These are phyloP conservation scores for Cecidostiba fungosa DNA, from an alignment of 2,888 invertebrate genomes.

Conservation along the genomic window DNA sequence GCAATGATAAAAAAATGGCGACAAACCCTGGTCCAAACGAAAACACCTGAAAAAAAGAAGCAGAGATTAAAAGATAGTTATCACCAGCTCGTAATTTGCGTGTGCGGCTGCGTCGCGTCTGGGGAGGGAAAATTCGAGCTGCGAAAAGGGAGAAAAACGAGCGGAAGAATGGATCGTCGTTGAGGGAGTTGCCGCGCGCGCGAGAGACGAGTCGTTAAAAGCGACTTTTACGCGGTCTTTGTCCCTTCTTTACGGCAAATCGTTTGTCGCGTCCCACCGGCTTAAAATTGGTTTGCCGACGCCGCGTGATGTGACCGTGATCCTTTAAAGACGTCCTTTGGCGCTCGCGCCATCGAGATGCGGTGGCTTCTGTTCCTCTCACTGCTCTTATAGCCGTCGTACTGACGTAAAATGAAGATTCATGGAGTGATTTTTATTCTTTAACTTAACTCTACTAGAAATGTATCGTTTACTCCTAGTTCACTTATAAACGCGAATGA, in stretches of 20 bases:
- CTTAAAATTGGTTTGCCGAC: conserved; percentile 11
- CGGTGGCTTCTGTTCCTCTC: background rate
- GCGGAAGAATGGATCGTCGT: conserved; percentile 34
- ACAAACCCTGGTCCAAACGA: background rate
- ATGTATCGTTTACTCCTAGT: no score
- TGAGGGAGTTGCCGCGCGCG: conserved; percentile 22
- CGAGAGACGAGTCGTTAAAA: conserved; percentile 24
- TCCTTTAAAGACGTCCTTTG: background rate
- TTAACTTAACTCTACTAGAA: no score
- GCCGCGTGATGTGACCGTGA: background rate
- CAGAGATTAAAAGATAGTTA: conserved; percentile 22
- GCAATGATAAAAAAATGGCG: background rate
- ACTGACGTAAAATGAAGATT: background rate
- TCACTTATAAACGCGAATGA: no score
- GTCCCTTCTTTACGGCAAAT: conserved; percentile 31
- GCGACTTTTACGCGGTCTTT: conserved; percentile 9
- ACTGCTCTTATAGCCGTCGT: background rate
- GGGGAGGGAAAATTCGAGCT: background rate
- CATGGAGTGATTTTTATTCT: no score
- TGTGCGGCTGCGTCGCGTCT: background rate
- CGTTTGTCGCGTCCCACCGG: conserved; percentile 26
- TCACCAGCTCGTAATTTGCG: conserved; percentile 16
- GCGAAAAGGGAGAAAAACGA: background rate
- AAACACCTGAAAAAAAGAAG: background rate
- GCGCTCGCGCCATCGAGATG: background rate